Evolutionary conservation across 1,140 invertebrate species (phyloP), one percentile per base, ranked within the genome.

Genomic region (Liolophura sinensis): DNA sequence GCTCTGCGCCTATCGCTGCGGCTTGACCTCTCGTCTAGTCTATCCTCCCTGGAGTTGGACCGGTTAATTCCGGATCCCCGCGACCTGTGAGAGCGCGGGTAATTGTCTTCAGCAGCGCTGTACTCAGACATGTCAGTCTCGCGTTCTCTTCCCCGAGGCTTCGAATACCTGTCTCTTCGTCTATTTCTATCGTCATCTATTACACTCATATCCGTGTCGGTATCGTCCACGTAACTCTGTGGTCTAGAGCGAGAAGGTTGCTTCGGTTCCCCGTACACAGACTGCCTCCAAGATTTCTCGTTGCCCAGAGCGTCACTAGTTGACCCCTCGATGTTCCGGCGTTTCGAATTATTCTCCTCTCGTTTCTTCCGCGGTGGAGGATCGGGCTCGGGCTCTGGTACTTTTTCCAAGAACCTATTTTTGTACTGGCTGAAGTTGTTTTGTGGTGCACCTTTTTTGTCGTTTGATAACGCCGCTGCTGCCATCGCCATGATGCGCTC

Each of bases 201-300:
- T 54, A 54, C 24, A 20, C 24, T 59, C 20, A n/a, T 27, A 18
- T 63, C 57, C 9, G 18, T 27, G 50, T 54, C 62, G 4, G 18
- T 27, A 25, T n/a, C 57, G 31, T 59, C 57, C 1, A 24, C 57
- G 20, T 22, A n/a, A 59, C 31, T 31, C 16, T 59, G 20, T 59
- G 20, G 51, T 20, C n/a, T 20, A 12, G 24, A 54, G 24, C 51
- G n/a, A 20, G 51, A 20, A 54, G n/a, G 12, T 24, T 54, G n/a
- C n/a, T 20, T 20, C 24, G 72, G 60, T 18, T 80, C 78, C 5
- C 79, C 80, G 62, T 82, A 82, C 16, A 82, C 80, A 15, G 75
- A 68, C 54, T 82, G 74, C 47, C 80, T 62, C 80, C 80, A 82
- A 3, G 74, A 76, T 60, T 66, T 73, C 54, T 80, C 78, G 9